Evolutionary conservation across 1,140 invertebrate species (phyloP).

Genomic region (Zeugodacus cucurbitae): DNA sequence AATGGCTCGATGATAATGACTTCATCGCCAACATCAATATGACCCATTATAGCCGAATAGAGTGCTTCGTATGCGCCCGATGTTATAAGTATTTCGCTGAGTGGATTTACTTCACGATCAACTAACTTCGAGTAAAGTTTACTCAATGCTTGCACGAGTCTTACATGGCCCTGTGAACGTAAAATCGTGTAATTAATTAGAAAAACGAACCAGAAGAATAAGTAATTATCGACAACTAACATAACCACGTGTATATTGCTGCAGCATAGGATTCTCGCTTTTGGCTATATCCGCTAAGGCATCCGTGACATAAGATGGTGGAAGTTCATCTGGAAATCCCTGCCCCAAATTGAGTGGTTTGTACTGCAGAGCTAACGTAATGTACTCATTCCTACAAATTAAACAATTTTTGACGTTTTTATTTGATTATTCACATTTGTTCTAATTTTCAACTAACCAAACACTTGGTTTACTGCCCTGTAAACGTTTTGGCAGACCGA

Average conservation of each 20-base stretch:
- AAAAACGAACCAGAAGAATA: not conserved
- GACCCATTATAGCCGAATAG: slow-evolving; percentile 85
- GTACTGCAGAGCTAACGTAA: slow-evolving; percentile 84
- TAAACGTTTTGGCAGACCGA: slow-evolving; percentile 71
- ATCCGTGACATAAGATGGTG: slow-evolving; percentile 85
- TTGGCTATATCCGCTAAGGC: slow-evolving; percentile 77
- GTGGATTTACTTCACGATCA: slow-evolving; percentile 79
- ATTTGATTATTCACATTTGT: not conserved
- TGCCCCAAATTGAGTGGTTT: slow-evolving; percentile 97
- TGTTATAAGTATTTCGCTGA: slow-evolving; percentile 88
- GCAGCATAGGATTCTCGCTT: slow-evolving; percentile 79
- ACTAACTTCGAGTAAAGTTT: slow-evolving; percentile 88
- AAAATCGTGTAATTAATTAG: not conserved
- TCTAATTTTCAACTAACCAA: slow-evolving; percentile 62
- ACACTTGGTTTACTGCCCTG: slow-evolving; percentile 72
- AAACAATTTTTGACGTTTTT: not conserved
- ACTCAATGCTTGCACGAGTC: slow-evolving; percentile 85
- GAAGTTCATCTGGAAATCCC: slow-evolving; percentile 95
- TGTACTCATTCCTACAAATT: slow-evolving; percentile 90
- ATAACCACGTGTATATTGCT: slow-evolving; percentile 93
- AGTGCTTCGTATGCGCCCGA: slow-evolving; percentile 94
- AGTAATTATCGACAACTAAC: slow-evolving; percentile 68
- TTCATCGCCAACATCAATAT: slow-evolving; percentile 87
- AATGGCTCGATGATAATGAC: slow-evolving; percentile 98
- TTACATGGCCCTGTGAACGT: slow-evolving; percentile 86